Conservation (phyloP, 2,888 invertebrate genomes). For the Augochlorella aurata region DNA sequence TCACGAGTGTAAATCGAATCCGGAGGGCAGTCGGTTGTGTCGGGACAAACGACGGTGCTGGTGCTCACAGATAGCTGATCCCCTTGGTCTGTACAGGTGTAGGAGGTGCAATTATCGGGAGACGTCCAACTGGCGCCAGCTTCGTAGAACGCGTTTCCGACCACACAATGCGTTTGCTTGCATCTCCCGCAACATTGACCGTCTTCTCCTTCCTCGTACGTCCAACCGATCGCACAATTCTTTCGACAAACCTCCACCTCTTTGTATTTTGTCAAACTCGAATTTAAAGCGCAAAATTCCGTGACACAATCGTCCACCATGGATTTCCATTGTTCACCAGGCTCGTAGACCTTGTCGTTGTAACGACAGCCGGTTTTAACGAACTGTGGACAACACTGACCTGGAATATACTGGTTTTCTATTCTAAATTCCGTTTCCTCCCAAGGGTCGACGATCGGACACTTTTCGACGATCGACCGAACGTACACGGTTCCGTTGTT, state of each 20-base stretch:
- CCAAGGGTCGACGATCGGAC: conserved; percentile 81
- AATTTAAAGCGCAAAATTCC: conserved; percentile 82
- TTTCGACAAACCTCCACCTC: conserved; percentile 82
- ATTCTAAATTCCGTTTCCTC: conserved; percentile 83
- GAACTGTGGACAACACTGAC: conserved; percentile 84
- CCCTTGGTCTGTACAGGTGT: conserved; percentile 81
- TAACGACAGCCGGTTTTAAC: conserved; percentile 84
- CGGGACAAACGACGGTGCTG: conserved; percentile 84
- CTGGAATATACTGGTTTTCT: conserved; percentile 81
- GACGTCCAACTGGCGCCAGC: conserved; percentile 86
- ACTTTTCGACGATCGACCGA: conserved; percentile 83
- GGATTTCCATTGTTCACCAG: conserved; percentile 83
- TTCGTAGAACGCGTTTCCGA: conserved; percentile 82
- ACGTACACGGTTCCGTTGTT: conserved; percentile 84
- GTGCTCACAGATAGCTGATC: conserved; percentile 58
- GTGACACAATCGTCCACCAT: conserved; percentile 84
- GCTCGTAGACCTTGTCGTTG: conserved; percentile 82
- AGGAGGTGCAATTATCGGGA: conserved; percentile 86
- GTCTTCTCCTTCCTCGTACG: conserved; percentile 72
- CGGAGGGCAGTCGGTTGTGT: conserved; percentile 85
- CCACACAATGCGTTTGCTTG: conserved; percentile 84
- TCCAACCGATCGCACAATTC: conserved; percentile 82
- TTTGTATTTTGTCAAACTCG: conserved; percentile 81
- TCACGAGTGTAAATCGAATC: conserved; percentile 84
- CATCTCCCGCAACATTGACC: conserved; percentile 87